These are phyloP conservation scores for Neosalanx taihuensis DNA, from an alignment of 2,797 vertebrate genomes.

Conservation along the genomic window DNA sequence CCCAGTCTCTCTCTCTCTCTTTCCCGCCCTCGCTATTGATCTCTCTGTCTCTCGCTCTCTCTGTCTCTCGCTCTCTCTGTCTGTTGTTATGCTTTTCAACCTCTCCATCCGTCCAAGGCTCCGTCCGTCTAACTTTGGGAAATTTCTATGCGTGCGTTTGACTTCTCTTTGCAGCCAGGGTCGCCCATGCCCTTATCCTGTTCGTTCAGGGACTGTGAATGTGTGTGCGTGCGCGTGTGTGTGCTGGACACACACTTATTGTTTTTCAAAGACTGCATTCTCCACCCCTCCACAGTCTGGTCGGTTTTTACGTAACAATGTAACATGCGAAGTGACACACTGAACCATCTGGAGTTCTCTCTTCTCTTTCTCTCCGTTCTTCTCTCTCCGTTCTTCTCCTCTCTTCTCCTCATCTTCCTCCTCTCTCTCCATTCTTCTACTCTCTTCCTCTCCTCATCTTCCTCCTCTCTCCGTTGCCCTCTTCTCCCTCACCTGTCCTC, in stretches of 20 bases:
- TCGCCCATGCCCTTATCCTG: conserved; percentile 59
- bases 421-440: background rate
- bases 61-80: conserved; percentile 16
- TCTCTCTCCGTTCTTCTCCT: background rate
- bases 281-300: conserved; percentile 27
- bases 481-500: conserved; percentile 15
- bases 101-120: too few relatives aligned
- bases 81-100: background rate
- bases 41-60: conserved; percentile 16
- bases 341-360: conserved; percentile 31
- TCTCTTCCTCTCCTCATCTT: background rate
- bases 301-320: conserved; percentile 20
- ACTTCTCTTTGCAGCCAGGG: conserved; percentile 55
- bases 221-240: conserved; percentile 45
- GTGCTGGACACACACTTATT: conserved; percentile 65
- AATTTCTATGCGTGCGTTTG: conserved; percentile 16
- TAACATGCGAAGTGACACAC: conserved; percentile 4
- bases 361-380: conserved; percentile 7
- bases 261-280: conserved; percentile 12
- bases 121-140: conserved; percentile 8
- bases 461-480: conserved; percentile 5
- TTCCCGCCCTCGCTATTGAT: background rate
- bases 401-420: background rate
- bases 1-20: background rate
- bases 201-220: conserved; percentile 60